These are phyloP conservation scores for Apoderus coryli DNA, from an alignment of 2,888 invertebrate species.

Conservation along the genomic window DNA sequence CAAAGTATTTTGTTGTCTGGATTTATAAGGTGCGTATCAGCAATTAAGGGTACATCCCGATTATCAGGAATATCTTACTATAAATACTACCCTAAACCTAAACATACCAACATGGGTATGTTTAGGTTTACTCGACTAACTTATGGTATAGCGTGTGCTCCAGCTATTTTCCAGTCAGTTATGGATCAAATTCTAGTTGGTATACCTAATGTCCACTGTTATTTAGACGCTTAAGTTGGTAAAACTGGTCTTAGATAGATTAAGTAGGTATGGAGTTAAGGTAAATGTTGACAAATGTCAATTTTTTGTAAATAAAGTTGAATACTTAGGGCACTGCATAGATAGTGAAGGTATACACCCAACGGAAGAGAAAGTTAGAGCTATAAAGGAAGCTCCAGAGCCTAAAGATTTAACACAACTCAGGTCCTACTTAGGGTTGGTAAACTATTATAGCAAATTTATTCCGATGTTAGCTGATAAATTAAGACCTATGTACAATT, in stretches of 20 bases:
- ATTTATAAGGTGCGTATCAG: conserved; percentile 21
- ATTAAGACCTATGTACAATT: neutral
- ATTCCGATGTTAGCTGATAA: conserved; percentile 4
- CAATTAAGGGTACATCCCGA: conserved; percentile 18
- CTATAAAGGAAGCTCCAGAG: conserved; percentile 5
- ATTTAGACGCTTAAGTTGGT: conserved; percentile 19
- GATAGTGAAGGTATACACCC: conserved; percentile 10
- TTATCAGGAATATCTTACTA: conserved; percentile 19
- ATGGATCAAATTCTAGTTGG: conserved; percentile 16
- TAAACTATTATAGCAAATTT: conserved; percentile 9
- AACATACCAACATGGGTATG: conserved; percentile 21
- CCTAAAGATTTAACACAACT: conserved; percentile 11
- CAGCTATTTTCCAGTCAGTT: conserved; percentile 19
- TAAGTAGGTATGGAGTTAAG: conserved; percentile 16
- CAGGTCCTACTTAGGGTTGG: conserved; percentile 6
- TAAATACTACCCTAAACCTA: no score
- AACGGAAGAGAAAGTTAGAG: conserved; percentile 6
- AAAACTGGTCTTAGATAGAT: conserved; percentile 12
- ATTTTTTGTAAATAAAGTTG: conserved; percentile 16
- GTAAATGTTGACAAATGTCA: conserved; percentile 19
- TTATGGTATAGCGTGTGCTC: conserved; percentile 20
- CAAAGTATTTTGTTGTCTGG: conserved; percentile 18
- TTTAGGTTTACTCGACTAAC: conserved; percentile 19
- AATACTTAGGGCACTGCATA: conserved; percentile 17
- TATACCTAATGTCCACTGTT: conserved; percentile 13